These are phyloP conservation scores for Pituophis catenifer DNA, from an alignment of 2,113 vertebrate genomes.

Conservation along the genomic window DNA sequence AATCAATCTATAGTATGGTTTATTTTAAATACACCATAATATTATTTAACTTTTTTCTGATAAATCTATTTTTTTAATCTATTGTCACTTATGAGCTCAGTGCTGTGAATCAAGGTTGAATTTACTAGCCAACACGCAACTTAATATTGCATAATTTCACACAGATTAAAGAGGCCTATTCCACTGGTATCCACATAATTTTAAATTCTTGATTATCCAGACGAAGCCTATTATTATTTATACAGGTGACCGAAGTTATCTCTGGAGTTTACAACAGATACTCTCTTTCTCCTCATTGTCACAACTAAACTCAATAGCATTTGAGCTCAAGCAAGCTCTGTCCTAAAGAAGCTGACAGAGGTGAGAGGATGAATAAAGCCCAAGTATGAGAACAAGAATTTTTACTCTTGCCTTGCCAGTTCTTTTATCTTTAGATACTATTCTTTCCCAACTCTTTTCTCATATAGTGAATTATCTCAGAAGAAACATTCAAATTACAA, in stretches of 20 bases:
- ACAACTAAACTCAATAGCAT: background rate
- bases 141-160: background rate
- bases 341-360: background rate
- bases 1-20: background rate
- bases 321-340: background rate
- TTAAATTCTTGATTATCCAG: background rate
- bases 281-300: background rate
- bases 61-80: background rate
- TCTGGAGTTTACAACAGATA: background rate
- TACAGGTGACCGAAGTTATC: background rate
- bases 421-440: background rate
- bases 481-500: background rate
- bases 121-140: background rate
- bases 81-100: background rate
- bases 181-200: background rate
- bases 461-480: background rate
- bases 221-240: background rate
- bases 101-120: background rate
- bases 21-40: background rate
- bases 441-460: background rate
- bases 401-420: background rate
- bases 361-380: background rate
- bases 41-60: background rate
- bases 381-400: background rate
- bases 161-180: background rate